These are phyloP conservation scores for Stomatorhinus ivindoensis DNA, from an alignment of 2,113 vertebrate genomes.

Conservation along the genomic window DNA sequence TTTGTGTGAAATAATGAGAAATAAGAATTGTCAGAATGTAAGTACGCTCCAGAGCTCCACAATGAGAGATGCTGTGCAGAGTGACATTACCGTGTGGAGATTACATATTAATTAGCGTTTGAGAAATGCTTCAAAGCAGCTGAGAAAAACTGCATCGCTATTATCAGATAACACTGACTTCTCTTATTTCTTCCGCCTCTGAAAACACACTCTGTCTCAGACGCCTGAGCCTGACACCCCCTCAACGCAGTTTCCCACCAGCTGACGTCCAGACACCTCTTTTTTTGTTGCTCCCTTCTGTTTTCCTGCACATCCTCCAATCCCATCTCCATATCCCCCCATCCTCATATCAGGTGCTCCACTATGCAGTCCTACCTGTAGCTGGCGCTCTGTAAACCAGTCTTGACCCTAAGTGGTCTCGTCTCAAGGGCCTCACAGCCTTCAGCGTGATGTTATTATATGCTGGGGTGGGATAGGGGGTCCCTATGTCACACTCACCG, in stretches of 20 bases:
- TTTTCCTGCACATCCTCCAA: neutral
- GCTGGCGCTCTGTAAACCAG: neutral
- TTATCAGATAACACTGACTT: neutral
- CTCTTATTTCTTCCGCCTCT: neutral
- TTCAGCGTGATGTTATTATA: neutral
- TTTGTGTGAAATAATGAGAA: neutral
- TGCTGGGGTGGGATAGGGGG: neutral
- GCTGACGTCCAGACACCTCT: neutral
- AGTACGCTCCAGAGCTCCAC: no score
- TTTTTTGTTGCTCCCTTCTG: neutral
- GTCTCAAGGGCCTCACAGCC: neutral
- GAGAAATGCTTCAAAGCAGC: neutral
- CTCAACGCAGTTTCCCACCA: neutral
- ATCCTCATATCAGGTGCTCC: neutral
- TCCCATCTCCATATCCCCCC: neutral
- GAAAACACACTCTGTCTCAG: neutral
- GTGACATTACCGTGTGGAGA: neutral
- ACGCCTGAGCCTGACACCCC: neutral
- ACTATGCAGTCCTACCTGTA: neutral
- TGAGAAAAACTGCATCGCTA: neutral
- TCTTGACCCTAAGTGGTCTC: neutral
- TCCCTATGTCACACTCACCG: slow-evolving; percentile 42
- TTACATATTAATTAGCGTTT: neutral
- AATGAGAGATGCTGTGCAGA: neutral
- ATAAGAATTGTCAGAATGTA: neutral